phyloP scores from a whole-genome alignment of 2,797 vertebrate genomes.

The Sebastes nivosus region DNA sequence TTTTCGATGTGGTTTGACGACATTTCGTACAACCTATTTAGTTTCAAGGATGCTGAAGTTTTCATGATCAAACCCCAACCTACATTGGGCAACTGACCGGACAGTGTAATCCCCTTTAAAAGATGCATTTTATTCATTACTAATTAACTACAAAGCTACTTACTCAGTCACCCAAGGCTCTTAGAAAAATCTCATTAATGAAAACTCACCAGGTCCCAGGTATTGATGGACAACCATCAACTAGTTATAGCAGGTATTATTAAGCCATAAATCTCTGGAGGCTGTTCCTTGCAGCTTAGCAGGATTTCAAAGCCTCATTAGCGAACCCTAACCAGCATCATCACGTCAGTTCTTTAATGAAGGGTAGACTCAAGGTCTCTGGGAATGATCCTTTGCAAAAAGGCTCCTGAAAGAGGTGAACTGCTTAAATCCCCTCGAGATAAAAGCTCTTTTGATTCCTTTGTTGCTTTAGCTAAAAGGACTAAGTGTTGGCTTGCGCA shows the following conservation, averaged over 20 bases:
- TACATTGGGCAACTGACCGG: not conserved
- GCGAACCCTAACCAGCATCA: constrained; percentile 14
- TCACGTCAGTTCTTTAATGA: constrained; percentile 8
- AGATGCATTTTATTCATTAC: not conserved
- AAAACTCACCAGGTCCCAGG: not conserved
- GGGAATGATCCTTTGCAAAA: constrained; percentile 32
- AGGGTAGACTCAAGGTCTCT: constrained; percentile 31
- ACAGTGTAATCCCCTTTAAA: not conserved
- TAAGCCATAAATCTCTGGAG: not conserved
- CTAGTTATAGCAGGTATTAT: constrained; percentile 6
- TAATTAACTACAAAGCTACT: not conserved
- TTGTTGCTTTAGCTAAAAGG: constrained; percentile 54
- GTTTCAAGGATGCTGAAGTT: not conserved
- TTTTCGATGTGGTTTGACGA: not conserved
- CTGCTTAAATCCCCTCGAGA: constrained; percentile 35
- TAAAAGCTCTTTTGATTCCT: constrained; percentile 58
- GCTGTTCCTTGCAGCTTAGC: not conserved
- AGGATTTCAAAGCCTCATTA: constrained; percentile 33
- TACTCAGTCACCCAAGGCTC: not conserved
- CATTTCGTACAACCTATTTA: not conserved
- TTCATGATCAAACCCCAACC: not conserved
- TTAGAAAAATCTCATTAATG: not conserved
- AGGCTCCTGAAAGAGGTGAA: constrained; percentile 23
- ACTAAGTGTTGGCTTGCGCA: constrained; percentile 37
- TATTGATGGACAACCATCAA: constrained; percentile 9